Conservation (phyloP, 2,797 vertebrate genomes). For the Bufotes viridis region DNA sequence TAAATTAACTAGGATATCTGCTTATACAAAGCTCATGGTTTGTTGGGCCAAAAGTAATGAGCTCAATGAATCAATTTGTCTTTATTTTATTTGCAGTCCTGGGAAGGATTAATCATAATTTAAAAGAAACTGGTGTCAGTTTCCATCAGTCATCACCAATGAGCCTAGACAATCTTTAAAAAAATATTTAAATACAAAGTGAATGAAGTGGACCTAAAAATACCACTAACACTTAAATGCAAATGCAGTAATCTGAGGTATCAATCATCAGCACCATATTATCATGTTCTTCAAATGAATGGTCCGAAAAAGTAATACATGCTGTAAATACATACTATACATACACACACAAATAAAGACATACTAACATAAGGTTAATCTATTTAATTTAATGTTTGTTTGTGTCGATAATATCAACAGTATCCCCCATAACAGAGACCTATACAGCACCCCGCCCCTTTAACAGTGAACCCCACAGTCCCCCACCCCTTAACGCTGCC, state of each 20-base stretch:
- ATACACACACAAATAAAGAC: not conserved
- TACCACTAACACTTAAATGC: constrained; percentile 36
- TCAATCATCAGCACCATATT: constrained; percentile 8
- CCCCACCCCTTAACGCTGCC: too few relatives aligned
- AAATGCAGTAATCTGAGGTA: constrained; percentile 28
- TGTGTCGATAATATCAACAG: too few relatives aligned
- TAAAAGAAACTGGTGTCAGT: constrained; percentile 61
- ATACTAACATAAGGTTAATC: not conserved
- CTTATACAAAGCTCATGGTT: constrained; percentile 65
- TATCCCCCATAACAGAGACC: too few relatives aligned
- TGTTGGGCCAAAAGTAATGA: constrained; percentile 64
- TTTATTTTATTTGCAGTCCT: constrained; percentile 64
- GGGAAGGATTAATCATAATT: constrained; percentile 65
- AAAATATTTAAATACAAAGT: constrained; percentile 49
- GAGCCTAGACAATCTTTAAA: constrained; percentile 46
- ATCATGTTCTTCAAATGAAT: not conserved
- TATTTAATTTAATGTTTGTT: too few relatives aligned
- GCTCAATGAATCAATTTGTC: constrained; percentile 63
- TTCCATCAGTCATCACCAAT: constrained; percentile 21
- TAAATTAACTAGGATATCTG: constrained; percentile 56
- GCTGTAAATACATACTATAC: not conserved
- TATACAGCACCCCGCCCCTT: too few relatives aligned
- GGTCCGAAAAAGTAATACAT: not conserved
- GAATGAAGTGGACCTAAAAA: constrained; percentile 17
- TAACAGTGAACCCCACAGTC: too few relatives aligned